Conservation (phyloP, 2,797 vertebrate species). For the Chromis chromis region DNA sequence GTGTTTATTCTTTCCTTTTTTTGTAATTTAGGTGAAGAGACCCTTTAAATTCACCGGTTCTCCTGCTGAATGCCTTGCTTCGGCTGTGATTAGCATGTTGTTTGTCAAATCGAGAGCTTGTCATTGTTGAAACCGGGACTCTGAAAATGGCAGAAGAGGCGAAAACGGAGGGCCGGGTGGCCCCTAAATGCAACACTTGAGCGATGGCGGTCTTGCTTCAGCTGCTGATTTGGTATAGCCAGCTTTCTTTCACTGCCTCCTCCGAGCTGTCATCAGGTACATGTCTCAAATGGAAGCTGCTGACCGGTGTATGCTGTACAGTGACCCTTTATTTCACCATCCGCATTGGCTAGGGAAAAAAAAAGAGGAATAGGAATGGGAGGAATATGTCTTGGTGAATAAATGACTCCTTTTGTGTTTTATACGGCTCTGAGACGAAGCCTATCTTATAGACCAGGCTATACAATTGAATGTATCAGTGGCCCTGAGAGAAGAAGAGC, state of each 20-base stretch:
- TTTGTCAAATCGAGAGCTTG: constrained; percentile 1
- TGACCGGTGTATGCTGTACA: constrained; percentile 38
- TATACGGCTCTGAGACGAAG: constrained; percentile 52
- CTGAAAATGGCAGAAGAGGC: constrained; percentile 10
- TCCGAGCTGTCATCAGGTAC: constrained; percentile 16
- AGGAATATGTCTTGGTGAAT: constrained; percentile 64
- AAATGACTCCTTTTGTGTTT: constrained; percentile 63
- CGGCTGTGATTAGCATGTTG: background rate
- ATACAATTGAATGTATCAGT: constrained; percentile 69
- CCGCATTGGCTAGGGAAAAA: constrained; percentile 33
- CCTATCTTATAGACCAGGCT: constrained; percentile 57
- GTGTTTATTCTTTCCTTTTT: background rate
- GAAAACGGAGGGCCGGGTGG: constrained; percentile 1
- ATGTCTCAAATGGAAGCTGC: constrained; percentile 32
- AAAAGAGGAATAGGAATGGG: constrained; percentile 19
- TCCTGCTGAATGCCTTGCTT: background rate
- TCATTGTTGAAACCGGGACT: background rate
- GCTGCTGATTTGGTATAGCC: constrained; percentile 24
- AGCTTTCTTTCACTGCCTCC: constrained; percentile 20
- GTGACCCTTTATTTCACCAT: constrained; percentile 54
- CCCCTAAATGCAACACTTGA: constrained; percentile 27
- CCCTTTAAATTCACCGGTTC: background rate
- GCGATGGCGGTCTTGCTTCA: constrained; percentile 21
- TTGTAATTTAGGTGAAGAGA: background rate
- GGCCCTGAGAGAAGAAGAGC: constrained; percentile 73